Base-by-base conservation (phyloP, 2,797 vertebrate genomes). In the Ispidina lecontei region DNA sequence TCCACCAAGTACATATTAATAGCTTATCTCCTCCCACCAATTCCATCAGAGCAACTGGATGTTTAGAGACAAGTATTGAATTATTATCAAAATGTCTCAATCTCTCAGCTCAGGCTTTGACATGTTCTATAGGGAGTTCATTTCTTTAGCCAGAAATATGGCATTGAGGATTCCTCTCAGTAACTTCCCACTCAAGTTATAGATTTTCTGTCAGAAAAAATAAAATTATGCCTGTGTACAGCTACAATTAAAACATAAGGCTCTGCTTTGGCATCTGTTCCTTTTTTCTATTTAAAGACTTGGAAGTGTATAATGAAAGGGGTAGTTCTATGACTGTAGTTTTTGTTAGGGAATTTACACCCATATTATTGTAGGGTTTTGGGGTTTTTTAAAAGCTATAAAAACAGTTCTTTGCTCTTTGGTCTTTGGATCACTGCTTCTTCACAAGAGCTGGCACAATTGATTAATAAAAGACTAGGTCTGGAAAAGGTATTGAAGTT, bases 211-310 rank as follows among this genome's bases (percentile, higher is more conserved):
- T 97, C 96, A 97, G 96, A 84, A 89, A 96, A 95, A 96, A 96
- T 95, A 96, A 97, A 95, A 84, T 82, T 91, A 94, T 84, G 76
- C 68, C 90, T 96, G 63, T 68, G 59, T 94, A 96, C 55, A 96
- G 71, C 79, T 85, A 96, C 96, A 96, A 96, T 97, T 97, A 97
- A 97, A 97, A 96, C 90, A 95, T 94, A 95, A 96, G 96, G 92
- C 83, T 97, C 84, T 85, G 51, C 85, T 96, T 87, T 95, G 89
- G 87, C 94, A 95, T 95, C 93, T 97, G 94, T 96, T 96, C 92
- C 93, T 96, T 95, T 90, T 87, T 95, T 83, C 90, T 70, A 93
- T 91, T 96, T 94, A 96, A 96, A 89, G 80, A 84, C 78, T 86
- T 78, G 88, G 89, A 85, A 92, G 76, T 58, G 71, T 87, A 91